These are phyloP conservation scores for Colletes collaris DNA, from an alignment of 2,888 invertebrate species.

Conservation along the genomic window DNA sequence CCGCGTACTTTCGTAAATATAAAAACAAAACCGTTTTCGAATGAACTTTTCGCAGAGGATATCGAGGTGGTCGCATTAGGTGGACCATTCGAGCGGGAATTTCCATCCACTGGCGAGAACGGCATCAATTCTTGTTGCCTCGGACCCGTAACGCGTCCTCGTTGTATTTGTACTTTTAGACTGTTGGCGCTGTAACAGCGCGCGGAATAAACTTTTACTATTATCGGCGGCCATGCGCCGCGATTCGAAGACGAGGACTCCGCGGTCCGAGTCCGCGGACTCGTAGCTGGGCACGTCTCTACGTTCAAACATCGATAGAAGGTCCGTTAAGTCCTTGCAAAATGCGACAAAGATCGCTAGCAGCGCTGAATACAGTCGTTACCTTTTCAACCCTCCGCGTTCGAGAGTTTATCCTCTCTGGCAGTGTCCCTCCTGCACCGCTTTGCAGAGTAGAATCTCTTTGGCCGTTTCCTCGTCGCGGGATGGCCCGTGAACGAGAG, in stretches of 20 bases:
- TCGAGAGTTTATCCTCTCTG: slow-evolving; percentile 39
- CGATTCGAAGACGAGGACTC: not conserved
- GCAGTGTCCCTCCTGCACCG: slow-evolving; percentile 9
- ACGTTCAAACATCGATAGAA: slow-evolving; percentile 74
- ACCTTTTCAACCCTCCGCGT: slow-evolving; percentile 54
- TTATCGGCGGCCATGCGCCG: slow-evolving; percentile 33
- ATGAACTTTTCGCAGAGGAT: slow-evolving; percentile 10
- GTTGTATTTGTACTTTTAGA: slow-evolving; percentile 18
- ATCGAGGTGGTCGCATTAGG: slow-evolving; percentile 4
- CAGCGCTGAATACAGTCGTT: slow-evolving; percentile 75
- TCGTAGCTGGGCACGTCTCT: slow-evolving; percentile 42
- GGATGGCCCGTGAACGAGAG: slow-evolving; percentile 2
- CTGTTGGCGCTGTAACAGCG: slow-evolving; percentile 23
- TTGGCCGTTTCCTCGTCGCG: slow-evolving; percentile 55
- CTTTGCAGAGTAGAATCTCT: not conserved
- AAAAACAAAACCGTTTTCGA: slow-evolving; percentile 31
- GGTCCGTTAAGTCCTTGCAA: slow-evolving; percentile 65
- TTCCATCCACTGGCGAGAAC: slow-evolving; percentile 11
- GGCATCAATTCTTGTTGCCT: slow-evolving; percentile 33
- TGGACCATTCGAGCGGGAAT: not conserved
- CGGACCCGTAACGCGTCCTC: not conserved
- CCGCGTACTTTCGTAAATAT: slow-evolving; percentile 21
- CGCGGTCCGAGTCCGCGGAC: slow-evolving; percentile 22
- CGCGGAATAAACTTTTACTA: slow-evolving; percentile 51
- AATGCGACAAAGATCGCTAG: slow-evolving; percentile 67